Evolutionary conservation across 2,797 vertebrate genomes (phyloP).

Genomic region (Galago senegalensis): DNA sequence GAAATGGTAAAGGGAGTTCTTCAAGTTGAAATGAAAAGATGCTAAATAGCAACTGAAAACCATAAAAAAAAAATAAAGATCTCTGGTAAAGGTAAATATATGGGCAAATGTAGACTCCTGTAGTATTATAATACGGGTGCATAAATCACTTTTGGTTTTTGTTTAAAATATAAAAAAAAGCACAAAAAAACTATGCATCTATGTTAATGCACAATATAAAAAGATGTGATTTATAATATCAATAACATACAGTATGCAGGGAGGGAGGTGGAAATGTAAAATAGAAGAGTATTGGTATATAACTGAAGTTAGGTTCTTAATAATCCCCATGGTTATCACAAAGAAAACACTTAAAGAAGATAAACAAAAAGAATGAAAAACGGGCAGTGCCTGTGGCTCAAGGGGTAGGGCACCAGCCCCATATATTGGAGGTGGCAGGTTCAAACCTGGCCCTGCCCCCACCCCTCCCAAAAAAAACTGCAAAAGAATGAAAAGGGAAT

Average conservation of each 20-base stretch:
- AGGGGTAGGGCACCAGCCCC: too few species aligned
- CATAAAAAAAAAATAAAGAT: background rate
- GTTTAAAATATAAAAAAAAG: background rate
- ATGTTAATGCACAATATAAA: background rate
- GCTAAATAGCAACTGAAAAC: background rate
- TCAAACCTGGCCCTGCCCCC: too few species aligned
- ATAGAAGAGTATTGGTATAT: background rate
- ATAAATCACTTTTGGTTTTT: background rate
- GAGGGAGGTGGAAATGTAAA: background rate
- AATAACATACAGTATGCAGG: background rate
- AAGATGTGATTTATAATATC: background rate
- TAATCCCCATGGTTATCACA: background rate
- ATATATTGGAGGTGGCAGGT: too few species aligned
- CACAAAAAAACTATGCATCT: background rate
- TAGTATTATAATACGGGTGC: background rate
- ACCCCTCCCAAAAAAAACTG: too few species aligned
- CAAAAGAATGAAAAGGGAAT: background rate
- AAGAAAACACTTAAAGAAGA: background rate
- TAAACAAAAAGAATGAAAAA: background rate
- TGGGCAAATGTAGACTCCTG: background rate
- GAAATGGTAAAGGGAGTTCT: background rate
- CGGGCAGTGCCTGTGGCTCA: too few species aligned
- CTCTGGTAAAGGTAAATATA: background rate
- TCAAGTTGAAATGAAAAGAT: background rate
- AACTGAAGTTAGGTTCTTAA: background rate